phyloP scores from a whole-genome alignment of 2,888 invertebrate genomes.

The Linnaemya vulpina region DNA sequence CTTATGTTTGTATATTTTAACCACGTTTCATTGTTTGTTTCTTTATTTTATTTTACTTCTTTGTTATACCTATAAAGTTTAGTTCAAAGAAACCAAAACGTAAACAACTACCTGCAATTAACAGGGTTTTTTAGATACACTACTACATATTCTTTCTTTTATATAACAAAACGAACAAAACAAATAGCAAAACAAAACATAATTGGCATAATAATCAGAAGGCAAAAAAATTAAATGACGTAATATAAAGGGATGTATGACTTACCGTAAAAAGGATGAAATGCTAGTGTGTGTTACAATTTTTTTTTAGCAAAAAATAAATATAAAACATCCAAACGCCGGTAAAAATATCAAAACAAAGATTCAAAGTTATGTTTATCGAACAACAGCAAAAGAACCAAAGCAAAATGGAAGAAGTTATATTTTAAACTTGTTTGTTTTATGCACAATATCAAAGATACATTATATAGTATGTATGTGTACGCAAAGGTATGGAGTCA shows the following conservation, averaged over 20 bases:
- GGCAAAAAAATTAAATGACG: slow-evolving; percentile 5
- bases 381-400: background rate
- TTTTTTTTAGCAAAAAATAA: background rate
- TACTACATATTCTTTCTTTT: background rate
- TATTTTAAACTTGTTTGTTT: background rate
- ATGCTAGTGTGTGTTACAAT: background rate
- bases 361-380: background rate
- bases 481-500: too few relatives aligned
- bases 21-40: slow-evolving; percentile 2
- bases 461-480: too few relatives aligned
- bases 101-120: slow-evolving; percentile 34
- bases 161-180: slow-evolving; percentile 11
- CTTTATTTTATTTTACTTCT: too few relatives aligned
- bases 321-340: slow-evolving; percentile 19
- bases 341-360: slow-evolving; percentile 6
- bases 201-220: slow-evolving; percentile 41
- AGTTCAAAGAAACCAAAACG: slow-evolving; percentile 36
- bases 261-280: slow-evolving; percentile 12
- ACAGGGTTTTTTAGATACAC: slow-evolving; percentile 27
- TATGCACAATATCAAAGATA: too few relatives aligned
- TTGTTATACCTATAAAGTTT: slow-evolving; percentile 6
- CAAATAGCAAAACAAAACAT: slow-evolving; percentile 38
- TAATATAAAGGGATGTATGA: slow-evolving; percentile 25
- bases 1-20: background rate
- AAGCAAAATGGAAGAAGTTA: background rate